A percentile compares a stretch with the other conserved stretches of the same genome.
phyloP scores from a whole-genome alignment of 1,140 invertebrate genomes.

The Hetaerina americana region DNA sequence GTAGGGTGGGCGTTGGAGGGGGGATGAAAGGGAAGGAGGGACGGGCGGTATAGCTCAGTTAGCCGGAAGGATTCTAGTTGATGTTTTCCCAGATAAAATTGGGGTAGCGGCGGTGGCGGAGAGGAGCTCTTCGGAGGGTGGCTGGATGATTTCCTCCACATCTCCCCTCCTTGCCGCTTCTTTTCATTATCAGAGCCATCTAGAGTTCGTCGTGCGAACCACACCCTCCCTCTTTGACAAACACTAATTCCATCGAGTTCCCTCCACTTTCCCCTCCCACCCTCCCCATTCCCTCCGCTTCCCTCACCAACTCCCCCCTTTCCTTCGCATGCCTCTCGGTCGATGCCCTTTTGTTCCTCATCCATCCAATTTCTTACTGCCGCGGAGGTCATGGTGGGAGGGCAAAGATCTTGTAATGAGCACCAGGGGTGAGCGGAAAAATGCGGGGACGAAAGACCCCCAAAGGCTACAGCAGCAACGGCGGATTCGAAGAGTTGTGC shows the following conservation, averaged over 20 bases:
- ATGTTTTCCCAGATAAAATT: background rate
- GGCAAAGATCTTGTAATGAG: no score
- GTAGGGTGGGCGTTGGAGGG: conserved; percentile 5
- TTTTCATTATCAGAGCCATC: background rate
- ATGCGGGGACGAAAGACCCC: no score
- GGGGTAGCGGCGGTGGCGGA: background rate
- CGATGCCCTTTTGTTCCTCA: no score
- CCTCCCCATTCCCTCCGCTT: no score
- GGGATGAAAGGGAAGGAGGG: conserved; percentile 7
- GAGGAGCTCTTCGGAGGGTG: background rate
- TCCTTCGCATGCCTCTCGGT: no score
- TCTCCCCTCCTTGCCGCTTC: background rate
- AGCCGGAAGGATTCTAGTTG: background rate
- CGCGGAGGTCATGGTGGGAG: no score
- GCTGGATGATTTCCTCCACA: background rate
- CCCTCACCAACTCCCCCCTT: no score
- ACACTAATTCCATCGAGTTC: background rate
- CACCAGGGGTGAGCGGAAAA: no score
- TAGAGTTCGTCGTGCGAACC: background rate
- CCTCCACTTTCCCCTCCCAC: background rate
- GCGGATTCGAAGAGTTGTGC: no score
- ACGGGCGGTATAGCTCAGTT: no score
- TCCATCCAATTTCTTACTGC: no score
- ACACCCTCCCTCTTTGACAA: background rate
- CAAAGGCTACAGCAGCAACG: no score